Evolutionary conservation across 2,888 invertebrate genomes (phyloP).

Genomic region (Troides helena): DNA sequence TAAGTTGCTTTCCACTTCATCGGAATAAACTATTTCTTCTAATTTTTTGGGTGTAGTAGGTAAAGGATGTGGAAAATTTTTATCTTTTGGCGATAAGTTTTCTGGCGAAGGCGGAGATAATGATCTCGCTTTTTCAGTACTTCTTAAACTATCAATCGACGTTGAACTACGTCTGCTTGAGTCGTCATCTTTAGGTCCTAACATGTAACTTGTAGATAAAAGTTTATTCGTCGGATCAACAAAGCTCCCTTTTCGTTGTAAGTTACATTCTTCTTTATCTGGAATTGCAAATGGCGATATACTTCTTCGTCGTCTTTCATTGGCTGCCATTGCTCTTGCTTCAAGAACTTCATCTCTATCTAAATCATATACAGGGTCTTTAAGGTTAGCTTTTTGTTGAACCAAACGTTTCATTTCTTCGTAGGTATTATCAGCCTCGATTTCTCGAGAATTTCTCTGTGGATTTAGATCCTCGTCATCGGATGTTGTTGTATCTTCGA

Average conservation of each 20-base stretch:
- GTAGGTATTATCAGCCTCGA: conserved; percentile 74
- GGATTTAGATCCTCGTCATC: conserved; percentile 70
- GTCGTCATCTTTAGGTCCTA: conserved; percentile 69
- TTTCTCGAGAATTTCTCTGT: conserved; percentile 60
- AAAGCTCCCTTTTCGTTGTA: conserved; percentile 74
- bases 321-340: conserved; percentile 65
- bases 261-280: conserved; percentile 61
- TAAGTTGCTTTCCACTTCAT: conserved; percentile 52
- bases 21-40: conserved; percentile 60
- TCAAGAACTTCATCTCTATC: conserved; percentile 71
- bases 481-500: conserved; percentile 83
- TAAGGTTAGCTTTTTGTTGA: conserved; percentile 59
- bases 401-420: conserved; percentile 74
- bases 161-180: conserved; percentile 56
- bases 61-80: conserved; percentile 53
- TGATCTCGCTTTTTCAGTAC: conserved; percentile 42
- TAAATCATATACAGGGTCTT: conserved; percentile 73
- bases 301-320: conserved; percentile 72
- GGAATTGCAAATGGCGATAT: conserved; percentile 76
- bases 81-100: conserved; percentile 59
- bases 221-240: conserved; percentile 74
- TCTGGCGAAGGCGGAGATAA: conserved; percentile 56
- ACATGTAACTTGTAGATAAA: conserved; percentile 64
- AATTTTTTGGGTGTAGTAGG: conserved; percentile 64
- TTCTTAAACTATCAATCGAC: conserved; percentile 53